Percentiles rank a stretch among this genome's conserved stretches.
These are phyloP conservation scores for Aldabrachelys gigantea DNA, from an alignment of 2,113 vertebrate species.

Conservation along the genomic window DNA sequence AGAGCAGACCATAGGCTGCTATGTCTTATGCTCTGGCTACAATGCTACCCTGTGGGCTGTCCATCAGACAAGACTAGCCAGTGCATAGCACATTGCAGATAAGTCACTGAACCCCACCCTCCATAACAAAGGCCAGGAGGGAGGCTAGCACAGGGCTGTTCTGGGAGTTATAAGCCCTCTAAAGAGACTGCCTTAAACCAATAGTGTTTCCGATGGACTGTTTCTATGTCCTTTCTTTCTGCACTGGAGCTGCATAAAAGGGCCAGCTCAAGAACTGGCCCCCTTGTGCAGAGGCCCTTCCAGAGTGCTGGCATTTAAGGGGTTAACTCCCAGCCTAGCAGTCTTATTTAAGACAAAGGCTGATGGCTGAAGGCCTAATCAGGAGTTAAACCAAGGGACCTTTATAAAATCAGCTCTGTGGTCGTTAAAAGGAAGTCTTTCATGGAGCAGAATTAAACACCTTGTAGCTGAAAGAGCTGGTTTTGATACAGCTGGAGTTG, in stretches of 20 bases:
- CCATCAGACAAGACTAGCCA: not conserved
- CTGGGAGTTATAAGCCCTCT: not conserved
- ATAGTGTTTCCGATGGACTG: not conserved
- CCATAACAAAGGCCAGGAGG: not conserved
- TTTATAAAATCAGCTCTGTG: not conserved
- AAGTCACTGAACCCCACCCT: not conserved
- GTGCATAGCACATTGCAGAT: not conserved
- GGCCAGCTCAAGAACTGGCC: not conserved
- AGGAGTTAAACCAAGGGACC: not conserved
- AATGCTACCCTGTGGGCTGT: not conserved
- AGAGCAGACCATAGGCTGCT: not conserved
- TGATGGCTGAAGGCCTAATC: not conserved
- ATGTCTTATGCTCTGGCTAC: not conserved
- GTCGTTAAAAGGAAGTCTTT: not conserved
- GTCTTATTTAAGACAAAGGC: not conserved
- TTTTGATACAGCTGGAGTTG: not conserved
- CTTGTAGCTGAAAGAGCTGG: not conserved
- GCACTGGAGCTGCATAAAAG: not conserved
- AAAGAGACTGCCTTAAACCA: not conserved
- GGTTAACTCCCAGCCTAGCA: not conserved
- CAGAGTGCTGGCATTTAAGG: not conserved
- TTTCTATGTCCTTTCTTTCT: not conserved
- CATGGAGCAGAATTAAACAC: not conserved
- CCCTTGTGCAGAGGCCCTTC: not conserved
- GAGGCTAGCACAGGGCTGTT: rapidly evolving